These are phyloP conservation scores for Margarornis squamiger DNA, from an alignment of 2,797 vertebrate species.

Conservation along the genomic window DNA sequence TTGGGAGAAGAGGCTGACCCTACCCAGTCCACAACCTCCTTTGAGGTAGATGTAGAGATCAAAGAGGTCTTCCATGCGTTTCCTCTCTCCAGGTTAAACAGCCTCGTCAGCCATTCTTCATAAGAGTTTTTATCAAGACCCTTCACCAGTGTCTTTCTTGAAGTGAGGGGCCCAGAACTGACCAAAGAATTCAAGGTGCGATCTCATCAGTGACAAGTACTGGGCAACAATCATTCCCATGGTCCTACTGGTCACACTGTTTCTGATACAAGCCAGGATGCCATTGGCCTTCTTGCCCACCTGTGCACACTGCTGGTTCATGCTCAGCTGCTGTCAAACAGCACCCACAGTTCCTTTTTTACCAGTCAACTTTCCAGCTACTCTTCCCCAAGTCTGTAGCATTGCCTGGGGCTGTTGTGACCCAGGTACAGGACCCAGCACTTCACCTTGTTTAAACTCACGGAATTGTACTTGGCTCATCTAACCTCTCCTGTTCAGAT, in stretches of 20 bases:
- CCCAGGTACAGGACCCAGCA: neutral
- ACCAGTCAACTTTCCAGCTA: neutral
- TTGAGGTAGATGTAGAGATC: neutral
- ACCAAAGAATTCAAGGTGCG: rapidly evolving
- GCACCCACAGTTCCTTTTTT: neutral
- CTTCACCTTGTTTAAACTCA: neutral
- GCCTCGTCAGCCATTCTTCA: neutral
- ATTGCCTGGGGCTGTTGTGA: neutral
- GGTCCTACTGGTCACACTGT: neutral
- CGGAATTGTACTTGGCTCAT: neutral
- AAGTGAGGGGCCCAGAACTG: neutral
- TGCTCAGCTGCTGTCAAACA: neutral
- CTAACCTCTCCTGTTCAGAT: neutral
- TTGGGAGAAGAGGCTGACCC: neutral
- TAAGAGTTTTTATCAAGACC: neutral
- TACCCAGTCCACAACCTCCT: neutral
- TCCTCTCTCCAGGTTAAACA: neutral
- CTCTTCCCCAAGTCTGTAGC: neutral
- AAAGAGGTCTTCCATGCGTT: neutral
- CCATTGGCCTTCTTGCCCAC: neutral
- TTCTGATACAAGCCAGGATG: neutral
- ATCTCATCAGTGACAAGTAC: neutral
- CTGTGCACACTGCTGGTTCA: rapidly evolving
- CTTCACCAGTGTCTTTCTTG: neutral
- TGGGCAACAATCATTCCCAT: neutral